phyloP scores from a whole-genome alignment of 1,140 invertebrate species.

The Trachymyrmex cornetzi region DNA sequence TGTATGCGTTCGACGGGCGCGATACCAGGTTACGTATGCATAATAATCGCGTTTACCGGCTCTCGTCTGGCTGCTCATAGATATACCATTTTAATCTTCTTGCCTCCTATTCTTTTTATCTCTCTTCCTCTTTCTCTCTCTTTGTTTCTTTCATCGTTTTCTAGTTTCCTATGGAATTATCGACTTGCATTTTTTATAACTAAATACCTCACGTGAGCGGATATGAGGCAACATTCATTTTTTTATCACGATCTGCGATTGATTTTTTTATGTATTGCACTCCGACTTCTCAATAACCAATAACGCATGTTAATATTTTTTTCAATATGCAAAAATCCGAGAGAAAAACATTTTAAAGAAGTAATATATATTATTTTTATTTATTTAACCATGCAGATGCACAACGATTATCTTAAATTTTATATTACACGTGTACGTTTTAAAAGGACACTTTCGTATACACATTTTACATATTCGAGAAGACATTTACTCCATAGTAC shows the following conservation, averaged over 20 bases:
- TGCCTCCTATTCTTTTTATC: background rate
- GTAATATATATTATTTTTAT: background rate
- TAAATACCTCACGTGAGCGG: background rate
- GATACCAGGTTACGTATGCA: slow-evolving; percentile 76
- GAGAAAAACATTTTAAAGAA: background rate
- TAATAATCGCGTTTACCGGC: slow-evolving; percentile 56
- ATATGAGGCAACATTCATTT: background rate
- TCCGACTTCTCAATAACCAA: background rate
- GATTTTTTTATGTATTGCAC: slow-evolving; percentile 6
- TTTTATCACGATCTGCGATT: background rate
- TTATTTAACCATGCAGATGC: background rate
- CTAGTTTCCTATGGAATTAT: slow-evolving; percentile 23
- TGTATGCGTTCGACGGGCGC: slow-evolving; percentile 70
- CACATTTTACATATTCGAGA: background rate
- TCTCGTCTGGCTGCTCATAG: slow-evolving; percentile 23
- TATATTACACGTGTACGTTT: background rate
- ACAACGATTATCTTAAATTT: background rate
- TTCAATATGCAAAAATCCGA: background rate
- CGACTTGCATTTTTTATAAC: slow-evolving; percentile 42
- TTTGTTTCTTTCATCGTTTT: background rate
- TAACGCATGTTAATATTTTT: slow-evolving; percentile 3
- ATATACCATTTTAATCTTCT: slow-evolving; percentile 56
- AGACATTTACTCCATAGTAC: background rate
- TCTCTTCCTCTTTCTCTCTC: too few relatives aligned
- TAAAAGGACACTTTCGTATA: background rate